Base-by-base conservation (phyloP, 37 sponge, comb jelly and placozoan genomes). In the Trichoplax adhaerens region DNA sequence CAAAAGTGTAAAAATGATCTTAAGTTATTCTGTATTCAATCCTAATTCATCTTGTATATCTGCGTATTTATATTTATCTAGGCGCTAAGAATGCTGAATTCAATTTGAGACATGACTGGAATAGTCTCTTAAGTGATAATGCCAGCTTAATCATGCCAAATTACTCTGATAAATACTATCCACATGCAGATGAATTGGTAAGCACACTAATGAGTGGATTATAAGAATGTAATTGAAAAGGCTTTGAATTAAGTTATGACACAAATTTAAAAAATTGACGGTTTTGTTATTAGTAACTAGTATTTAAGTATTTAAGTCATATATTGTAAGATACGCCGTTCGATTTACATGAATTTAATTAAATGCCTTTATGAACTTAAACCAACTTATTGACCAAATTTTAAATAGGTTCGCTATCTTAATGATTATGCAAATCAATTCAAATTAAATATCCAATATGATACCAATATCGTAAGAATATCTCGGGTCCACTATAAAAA, bases 21-120 rank as follows among this genome's bases (percentile, higher is more conserved):
- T 29, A 29, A 29, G 29, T 29, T 29, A 29, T 29, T 29, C 29
- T 29, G 29, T 29, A 29, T 29, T 29, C 29, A 29, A 29, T 29
- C 29, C 29, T 29, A 29, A 29, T 29, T 29, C 29, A 29, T 29
- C 29, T 29, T 29, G 29, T 29, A 29, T 29, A 29, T 29, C 29
- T 29, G 29, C 29, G 29, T 29, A 29, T 29, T 29, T 29, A 29
- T 29, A 29, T 29, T 29, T 4, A 3, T 54, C 5, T 66, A 85
- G 89, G 91, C n/a, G 65, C 77, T 64, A 86, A 81, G 10, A 94
- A 94, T 74, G 75, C 78, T 52, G 95, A 94, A 65, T 94, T 94
- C 80, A 94, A 82, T 71, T 74, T 94, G 67, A 74, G 95, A 5
- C 95, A 94, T 65, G 95, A 94, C 81, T 94, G 95, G 95, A 89